Evolutionary conservation across 1,140 invertebrate species (phyloP), one percentile per base, ranked within the genome.

Genomic region (Hycleus cichorii): DNA sequence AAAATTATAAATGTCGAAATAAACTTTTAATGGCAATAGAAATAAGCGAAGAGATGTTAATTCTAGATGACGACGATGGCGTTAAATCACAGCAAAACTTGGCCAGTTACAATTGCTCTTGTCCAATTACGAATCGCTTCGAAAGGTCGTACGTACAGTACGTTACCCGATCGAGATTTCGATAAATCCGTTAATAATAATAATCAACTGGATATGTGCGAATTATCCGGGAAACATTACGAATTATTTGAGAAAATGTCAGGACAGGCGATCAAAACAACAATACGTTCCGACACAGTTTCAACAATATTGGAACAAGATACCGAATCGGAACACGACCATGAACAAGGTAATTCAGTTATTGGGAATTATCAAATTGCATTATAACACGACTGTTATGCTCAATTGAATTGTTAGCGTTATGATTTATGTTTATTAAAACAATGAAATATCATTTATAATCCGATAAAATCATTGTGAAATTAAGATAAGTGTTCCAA

Each of bases 1-100:
- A 18, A 18, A 18, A 18, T 18, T 18, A 18, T 18, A 18, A 18
- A 18, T 18, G 18, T 18, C 18, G 18, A 18, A 18, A 18, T 18
- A 18, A 18, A 18, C 18, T 18, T 18, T 18, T 18, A 18, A 18
- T 18, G 18, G 18, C 18, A 18, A 18, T 18, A 18, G 18, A 18
- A 18, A 18, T 18, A 18, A 1, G 1, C 26, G 32, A 53, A 44
- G 42, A 56, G 38, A 57, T 58, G 56, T 50, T 42, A 48, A 11
- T 25, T n/a, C 49, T 9, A 45, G 25, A 9, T 5, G 7, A 4
- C 11, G 24, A 64, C 63, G 54, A 73, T 74, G 72, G 72, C 73
- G 12, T 58, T 75, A 49, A 72, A 74, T 66, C 72, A 73, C 61
- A 75, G 72, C 63, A 75, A 73, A 62, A 72, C 73, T 54, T 75